phyloP scores from a whole-genome alignment of 2,888 invertebrate species.

The Notodonta dromedarius region DNA sequence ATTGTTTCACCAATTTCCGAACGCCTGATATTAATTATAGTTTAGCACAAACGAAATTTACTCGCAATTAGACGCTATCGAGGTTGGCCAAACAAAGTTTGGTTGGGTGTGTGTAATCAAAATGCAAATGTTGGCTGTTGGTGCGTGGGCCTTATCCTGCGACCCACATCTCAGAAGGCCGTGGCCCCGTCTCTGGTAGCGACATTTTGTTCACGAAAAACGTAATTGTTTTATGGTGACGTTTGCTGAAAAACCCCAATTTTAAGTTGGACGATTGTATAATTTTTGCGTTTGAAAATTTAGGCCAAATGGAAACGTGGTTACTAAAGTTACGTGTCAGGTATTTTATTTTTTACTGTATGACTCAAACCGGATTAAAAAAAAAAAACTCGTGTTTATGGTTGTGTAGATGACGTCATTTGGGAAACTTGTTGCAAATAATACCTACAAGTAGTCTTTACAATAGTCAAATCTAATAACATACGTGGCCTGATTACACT shows the following conservation, averaged over 20 bases:
- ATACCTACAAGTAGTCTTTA: too few relatives aligned
- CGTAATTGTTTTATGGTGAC: slow-evolving; percentile 29
- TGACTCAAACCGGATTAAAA: too few relatives aligned
- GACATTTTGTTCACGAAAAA: slow-evolving; percentile 48
- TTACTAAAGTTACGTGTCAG: neutral
- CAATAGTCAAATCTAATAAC: too few relatives aligned
- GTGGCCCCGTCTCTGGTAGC: slow-evolving; percentile 57
- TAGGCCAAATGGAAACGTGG: slow-evolving; percentile 11
- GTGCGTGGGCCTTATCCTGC: slow-evolving; percentile 74
- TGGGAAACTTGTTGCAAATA: too few relatives aligned
- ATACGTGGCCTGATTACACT: too few relatives aligned
- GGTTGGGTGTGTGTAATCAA: slow-evolving; percentile 65
- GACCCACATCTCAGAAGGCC: slow-evolving; percentile 81
- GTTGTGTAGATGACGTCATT: too few relatives aligned
- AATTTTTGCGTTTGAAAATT: slow-evolving; percentile 26
- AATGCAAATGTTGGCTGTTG: slow-evolving; percentile 71
- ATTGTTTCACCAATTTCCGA: slow-evolving; percentile 54
- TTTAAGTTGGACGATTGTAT: slow-evolving; percentile 23
- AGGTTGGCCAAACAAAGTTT: slow-evolving; percentile 51
- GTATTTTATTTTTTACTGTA: neutral
- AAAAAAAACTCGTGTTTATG: too few relatives aligned
- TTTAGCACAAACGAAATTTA: slow-evolving; percentile 57
- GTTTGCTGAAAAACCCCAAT: neutral
- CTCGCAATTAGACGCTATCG: slow-evolving; percentile 70
- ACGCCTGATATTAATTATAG: slow-evolving; percentile 37